A percentile compares a stretch with the other conserved stretches of the same genome.
Evolutionary conservation across 2,888 invertebrate genomes (phyloP).

Genomic region (Eristalis pertinax): DNA sequence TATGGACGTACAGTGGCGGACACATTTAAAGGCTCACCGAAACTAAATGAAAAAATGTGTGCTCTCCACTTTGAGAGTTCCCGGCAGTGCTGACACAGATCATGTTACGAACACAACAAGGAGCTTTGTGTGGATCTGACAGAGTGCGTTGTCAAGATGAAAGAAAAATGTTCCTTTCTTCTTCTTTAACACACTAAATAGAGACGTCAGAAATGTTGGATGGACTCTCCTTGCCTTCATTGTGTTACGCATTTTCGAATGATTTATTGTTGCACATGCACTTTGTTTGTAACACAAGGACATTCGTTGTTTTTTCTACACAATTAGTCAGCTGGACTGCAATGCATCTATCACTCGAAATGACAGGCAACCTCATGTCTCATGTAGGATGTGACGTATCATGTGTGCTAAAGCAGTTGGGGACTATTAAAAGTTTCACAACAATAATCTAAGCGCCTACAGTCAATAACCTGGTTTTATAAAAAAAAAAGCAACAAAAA

Average conservation of each 20-base stretch:
- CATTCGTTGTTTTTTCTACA: too few relatives aligned
- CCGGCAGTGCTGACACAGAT: too few relatives aligned
- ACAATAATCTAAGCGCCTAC: not conserved
- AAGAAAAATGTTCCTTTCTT: too few relatives aligned
- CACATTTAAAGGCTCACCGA: not conserved
- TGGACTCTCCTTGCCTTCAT: not conserved
- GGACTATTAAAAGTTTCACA: not conserved
- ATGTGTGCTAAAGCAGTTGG: not conserved
- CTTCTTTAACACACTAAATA: too few relatives aligned
- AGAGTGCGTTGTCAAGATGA: too few relatives aligned
- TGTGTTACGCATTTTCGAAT: not conserved
- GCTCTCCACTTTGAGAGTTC: not conserved
- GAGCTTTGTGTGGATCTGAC: too few relatives aligned
- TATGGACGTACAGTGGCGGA: not conserved
- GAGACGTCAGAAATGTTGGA: not conserved
- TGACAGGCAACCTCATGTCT: not conserved
- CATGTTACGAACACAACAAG: not conserved
- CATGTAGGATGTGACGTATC: not conserved
- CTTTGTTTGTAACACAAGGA: not conserved
- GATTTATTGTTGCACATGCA: not conserved
- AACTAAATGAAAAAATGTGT: not conserved
- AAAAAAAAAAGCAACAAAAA: not conserved
- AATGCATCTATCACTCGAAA: not conserved
- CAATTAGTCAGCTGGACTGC: not conserved
- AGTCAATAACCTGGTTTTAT: not conserved